phyloP scores from a whole-genome alignment of 1,140 invertebrate species.

The Plutomurus gul region DNA sequence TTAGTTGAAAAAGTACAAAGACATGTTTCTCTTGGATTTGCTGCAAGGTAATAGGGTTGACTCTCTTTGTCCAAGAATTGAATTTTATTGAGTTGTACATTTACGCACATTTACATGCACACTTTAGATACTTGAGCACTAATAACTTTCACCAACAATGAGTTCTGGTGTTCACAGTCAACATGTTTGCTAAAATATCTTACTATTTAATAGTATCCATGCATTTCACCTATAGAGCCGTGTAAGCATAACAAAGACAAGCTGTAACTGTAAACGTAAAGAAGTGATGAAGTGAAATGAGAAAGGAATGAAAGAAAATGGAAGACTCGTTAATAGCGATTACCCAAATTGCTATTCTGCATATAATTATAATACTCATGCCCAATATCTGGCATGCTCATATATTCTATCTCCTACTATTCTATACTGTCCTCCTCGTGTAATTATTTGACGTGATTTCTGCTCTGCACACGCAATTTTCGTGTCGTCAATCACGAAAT shows the following conservation, averaged over 20 bases:
- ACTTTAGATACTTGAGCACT: too few relatives aligned
- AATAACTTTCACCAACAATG: too few relatives aligned
- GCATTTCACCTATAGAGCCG: too few relatives aligned
- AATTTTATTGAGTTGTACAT: too few relatives aligned
- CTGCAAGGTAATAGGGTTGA: too few relatives aligned
- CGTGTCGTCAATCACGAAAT: conserved; percentile 15
- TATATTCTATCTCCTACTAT: background rate
- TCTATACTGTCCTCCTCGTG: background rate
- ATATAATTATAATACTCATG: conserved; percentile 4
- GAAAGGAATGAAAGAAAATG: background rate
- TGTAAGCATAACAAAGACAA: background rate
- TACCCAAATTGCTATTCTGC: background rate
- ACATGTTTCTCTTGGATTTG: too few relatives aligned
- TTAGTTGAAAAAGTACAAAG: too few relatives aligned
- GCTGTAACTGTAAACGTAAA: background rate
- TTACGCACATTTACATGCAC: too few relatives aligned
- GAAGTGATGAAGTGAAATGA: background rate
- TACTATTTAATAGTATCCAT: too few relatives aligned
- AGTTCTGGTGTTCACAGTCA: too few relatives aligned
- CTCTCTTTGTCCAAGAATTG: too few relatives aligned
- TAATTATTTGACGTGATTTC: background rate
- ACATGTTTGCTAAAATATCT: too few relatives aligned
- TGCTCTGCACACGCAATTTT: conserved; percentile 2
- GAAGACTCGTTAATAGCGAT: background rate
- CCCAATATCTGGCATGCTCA: background rate